These are phyloP conservation scores for Acronicta psi DNA, from an alignment of 2,888 invertebrate genomes.

Conservation along the genomic window DNA sequence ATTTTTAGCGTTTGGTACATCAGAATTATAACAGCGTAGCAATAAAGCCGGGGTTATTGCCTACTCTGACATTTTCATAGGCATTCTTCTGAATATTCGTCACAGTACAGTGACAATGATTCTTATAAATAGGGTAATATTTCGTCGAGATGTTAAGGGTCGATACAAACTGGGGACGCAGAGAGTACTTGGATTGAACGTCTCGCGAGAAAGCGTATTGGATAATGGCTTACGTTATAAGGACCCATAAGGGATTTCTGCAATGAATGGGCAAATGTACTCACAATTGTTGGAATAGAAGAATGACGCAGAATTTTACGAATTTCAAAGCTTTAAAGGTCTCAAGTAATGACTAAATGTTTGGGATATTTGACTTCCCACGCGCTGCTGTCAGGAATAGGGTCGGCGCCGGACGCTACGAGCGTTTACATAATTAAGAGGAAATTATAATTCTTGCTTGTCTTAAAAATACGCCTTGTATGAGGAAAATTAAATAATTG, in stretches of 20 bases:
- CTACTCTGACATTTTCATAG: constrained; percentile 53
- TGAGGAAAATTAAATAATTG: too few relatives aligned
- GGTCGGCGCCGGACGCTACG: constrained; percentile 8
- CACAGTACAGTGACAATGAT: constrained; percentile 52
- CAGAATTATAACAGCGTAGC: constrained; percentile 32
- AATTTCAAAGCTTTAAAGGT: constrained; percentile 20
- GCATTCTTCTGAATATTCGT: constrained; percentile 54
- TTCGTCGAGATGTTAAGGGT: constrained; percentile 43
- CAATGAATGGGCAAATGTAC: constrained; percentile 32
- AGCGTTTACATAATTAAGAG: constrained; percentile 7
- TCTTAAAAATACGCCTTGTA: background rate
- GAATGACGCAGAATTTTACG: constrained; percentile 17
- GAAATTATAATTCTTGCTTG: constrained; percentile 15
- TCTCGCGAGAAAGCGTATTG: constrained; percentile 25
- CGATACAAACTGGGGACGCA: constrained; percentile 42
- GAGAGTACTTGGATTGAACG: constrained; percentile 24
- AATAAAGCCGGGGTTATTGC: constrained; percentile 54
- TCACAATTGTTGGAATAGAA: constrained; percentile 31
- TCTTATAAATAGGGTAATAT: constrained; percentile 59
- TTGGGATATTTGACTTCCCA: constrained; percentile 23
- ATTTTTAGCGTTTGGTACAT: constrained; percentile 22
- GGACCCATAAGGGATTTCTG: constrained; percentile 28
- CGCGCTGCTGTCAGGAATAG: constrained; percentile 18
- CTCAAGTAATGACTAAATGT: constrained; percentile 32
- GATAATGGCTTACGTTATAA: constrained; percentile 41